Evolutionary conservation across 1,140 invertebrate species (phyloP), one percentile per base, ranked within the genome.

Genomic region (Panonychus citri): DNA sequence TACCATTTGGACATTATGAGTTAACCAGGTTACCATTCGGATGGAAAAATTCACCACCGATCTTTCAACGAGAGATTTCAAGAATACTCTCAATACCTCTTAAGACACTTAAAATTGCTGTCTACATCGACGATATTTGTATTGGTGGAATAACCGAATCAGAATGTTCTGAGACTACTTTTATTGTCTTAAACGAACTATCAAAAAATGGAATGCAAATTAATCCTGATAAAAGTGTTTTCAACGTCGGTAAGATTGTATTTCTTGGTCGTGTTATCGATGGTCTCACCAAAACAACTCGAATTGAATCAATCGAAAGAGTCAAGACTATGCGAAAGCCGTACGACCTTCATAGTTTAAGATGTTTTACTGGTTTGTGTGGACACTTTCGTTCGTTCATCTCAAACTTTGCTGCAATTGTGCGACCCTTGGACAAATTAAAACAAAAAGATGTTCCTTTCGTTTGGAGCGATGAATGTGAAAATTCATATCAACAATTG

Each of bases 391-490:
- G 61, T 42, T 26, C 19, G 21, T 62, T 62, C 37, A 57, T 62
- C 64, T 15, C 19, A 37, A 52, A 67, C 54, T 65, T 67, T 34
- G 65, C 69, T 7, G 51, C 57, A 19, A 53, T 68, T 27, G 61
- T 67, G 28, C 53, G 57, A 24, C 54, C 54, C 5, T 25, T 55
- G 17, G 26, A 15, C 7, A 13, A 49, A 46, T 30, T 55, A n/a
- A 55, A 15, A 17, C 54, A 24, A 26, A 55, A 55, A 46, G 42
- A 55, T 21, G 17, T 21, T 13, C 39, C 39, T 1, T 55, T 55
- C 25, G 2, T 21, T 5, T 55, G 54, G 54, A 48, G 5, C 10
- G 3, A 13, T 19, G 39, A 55, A 43, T 34, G 28, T 19, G 54
- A 21, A 28, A 25, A 55, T 27, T 8, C 54, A 12, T 55, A 53